Base-by-base conservation (phyloP, 2,888 invertebrate species). In the Barypeithes pellucidus region DNA sequence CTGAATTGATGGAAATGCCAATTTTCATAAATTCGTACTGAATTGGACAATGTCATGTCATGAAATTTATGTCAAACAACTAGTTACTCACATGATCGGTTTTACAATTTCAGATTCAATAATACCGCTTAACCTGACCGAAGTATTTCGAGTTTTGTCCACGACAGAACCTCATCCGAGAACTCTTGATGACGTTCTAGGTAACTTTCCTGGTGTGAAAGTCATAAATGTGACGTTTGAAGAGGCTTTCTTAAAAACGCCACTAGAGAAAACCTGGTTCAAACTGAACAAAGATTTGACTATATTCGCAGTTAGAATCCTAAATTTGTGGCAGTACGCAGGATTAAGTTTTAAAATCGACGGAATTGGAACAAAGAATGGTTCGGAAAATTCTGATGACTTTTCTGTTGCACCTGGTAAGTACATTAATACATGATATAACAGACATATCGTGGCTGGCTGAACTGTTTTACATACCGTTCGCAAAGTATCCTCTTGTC, bases 301-400 rank as follows among this genome's bases (percentile, higher is more conserved):
- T 16, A 79, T 87, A 18, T 90, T 90, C 79, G 89, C 89, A 47
- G 84, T 87, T 0, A 84, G 90, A 77, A 83, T 88, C 24, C 84
- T 87, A 73, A 85, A 88, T 50, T 84, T 90, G 24, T 90, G 90
- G 89, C 86, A 89, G 79, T 85, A 85, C 75, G 90, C 89, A 8
- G 90, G 90, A 1, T 84, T 90, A 8, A 84, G 82, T 67, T 86
- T 84, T 71, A 71, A 82, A 82, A 67, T 75, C 83, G 59, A 72
- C 20, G 61, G 41, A 8, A 76, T 7, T 69, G 73, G 24, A 18
- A 24, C n/a, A n/a, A 45, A 67, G 43, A 33, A 62, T 72, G 59
- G 39, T 24, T 50, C 29, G 29, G 45, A 47, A 12, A 39, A 57
- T 60, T 24, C 62, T 5, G 61, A 54, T 14, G 69, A 66, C 9